Percentiles rank a stretch among this genome's conserved stretches.
Evolutionary conservation across 1,140 invertebrate species (phyloP).

Genomic region (Drosophila watanabei): DNA sequence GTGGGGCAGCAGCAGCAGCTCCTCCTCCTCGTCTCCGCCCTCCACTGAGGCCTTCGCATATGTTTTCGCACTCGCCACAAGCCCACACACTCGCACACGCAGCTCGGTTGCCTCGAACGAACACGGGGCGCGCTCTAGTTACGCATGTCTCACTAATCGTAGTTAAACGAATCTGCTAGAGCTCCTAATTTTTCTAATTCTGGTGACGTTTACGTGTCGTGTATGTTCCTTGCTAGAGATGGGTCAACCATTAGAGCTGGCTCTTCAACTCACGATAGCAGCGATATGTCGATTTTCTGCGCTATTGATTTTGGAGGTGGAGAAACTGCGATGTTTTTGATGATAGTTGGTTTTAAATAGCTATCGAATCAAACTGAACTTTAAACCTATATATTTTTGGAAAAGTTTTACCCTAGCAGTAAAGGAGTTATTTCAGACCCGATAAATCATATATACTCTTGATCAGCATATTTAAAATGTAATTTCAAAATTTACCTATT

Average conservation of each 20-base stretch:
- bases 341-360: too few species aligned
- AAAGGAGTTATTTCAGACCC: too few species aligned
- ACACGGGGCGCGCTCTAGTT: conserved; percentile 43
- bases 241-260: background rate
- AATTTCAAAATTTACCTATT: too few species aligned
- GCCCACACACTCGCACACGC: conserved; percentile 28
- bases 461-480: too few species aligned
- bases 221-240: conserved; percentile 55
- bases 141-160: conserved; percentile 52
- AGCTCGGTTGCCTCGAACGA: conserved; percentile 35
- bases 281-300: background rate
- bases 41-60: conserved; percentile 32
- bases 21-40: conserved; percentile 33
- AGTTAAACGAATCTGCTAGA: conserved; percentile 50
- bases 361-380: too few species aligned
- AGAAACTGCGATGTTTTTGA: background rate
- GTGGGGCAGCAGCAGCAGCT: conserved; percentile 34
- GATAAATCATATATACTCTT: too few species aligned
- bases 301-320: background rate
- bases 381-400: too few species aligned
- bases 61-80: conserved; percentile 35
- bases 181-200: conserved; percentile 54
- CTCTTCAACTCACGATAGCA: background rate
- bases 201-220: conserved; percentile 79
- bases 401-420: too few species aligned